Evolutionary conservation across 2,888 invertebrate genomes (phyloP), one percentile per base, ranked within the genome.

Genomic region (Keiferia lycopersicella): DNA sequence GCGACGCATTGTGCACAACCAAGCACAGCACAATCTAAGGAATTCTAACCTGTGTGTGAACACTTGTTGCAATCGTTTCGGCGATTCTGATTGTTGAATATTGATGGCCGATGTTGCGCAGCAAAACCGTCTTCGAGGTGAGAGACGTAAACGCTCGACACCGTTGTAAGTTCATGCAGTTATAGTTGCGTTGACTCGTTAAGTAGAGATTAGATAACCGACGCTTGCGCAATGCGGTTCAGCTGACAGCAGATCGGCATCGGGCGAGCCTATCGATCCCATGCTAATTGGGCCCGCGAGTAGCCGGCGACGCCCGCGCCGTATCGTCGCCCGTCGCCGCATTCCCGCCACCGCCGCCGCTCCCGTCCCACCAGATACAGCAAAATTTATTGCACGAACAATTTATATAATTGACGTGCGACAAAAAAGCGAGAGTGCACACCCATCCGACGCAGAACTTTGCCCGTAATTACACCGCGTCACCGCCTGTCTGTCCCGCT

Each of bases 351-450:
- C 82, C 77, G 73, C 79, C 75, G 53, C 64, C 61, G 71, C 76
- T 82, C 82, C 82, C 84, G 81, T 86, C 87, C 81, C 73, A 79
- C 75, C 79, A 89, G 90, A 92, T 91, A 91, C 89, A 88, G 86
- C 79, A 71, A 89, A 91, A 91, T 91, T 92, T 91, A 91, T 91
- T 90, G 87, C 91, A 87, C 86, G 82, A 86, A 87, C 88, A 87
- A 89, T 91, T 88, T 89, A 89, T 89, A 91, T 91, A 92, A 91
- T 91, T 91, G 90, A 91, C 90, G 82, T 81, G 85, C 83, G 82
- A 84, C 88, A 89, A 90, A 91, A 89, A 90, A 87, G 84, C 84
- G 83, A 87, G 80, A 87, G 86, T 86, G 82, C 84, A 84, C 87
- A 87, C 86, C 82, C 83, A 83, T 83, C 83, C 78, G 73, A 81